Evolutionary conservation across 2,888 invertebrate genomes (phyloP), one percentile per base, ranked within the genome.

Genomic region (Cephalotes varians): DNA sequence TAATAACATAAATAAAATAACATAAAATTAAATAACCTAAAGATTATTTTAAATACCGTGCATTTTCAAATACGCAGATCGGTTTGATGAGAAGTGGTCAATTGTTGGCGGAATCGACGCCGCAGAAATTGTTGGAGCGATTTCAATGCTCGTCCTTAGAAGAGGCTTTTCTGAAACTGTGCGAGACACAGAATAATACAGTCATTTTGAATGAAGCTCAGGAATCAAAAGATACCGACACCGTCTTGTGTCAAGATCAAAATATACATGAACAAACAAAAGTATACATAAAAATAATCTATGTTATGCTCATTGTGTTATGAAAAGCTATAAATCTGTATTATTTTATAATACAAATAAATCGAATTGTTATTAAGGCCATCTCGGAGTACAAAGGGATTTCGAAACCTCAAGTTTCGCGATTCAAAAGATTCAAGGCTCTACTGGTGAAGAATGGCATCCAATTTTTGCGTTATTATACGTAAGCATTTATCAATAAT

Each of bases 71-170:
- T 47, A 18, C 44, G 12, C 93, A 98, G 98, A 98, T 99, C 93
- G 99, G 99, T 56, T 95, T 99, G 71, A 97, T 99, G 96, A 96
- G 99, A 85, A 97, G 97, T 90, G 99, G 99, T 0, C 96, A 96
- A 82, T 95, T 99, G 31, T 93, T 99, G 81, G 98, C 98, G 0
- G 98, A 99, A 95, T 97, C 98, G 87, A 96, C 97, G 0, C 99
- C 99, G 0, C 95, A 95, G 12, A 96, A 96, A 85, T 96, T 99
- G 18, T 95, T 98, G 89, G 94, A 95, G 3, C 95, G 95, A 87
- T 97, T 97, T 92, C 96, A 97, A 88, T 97, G 97, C 69, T 95
- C 96, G 60, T 97, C 97, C 0, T 95, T 99, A 44, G 99, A 99
- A 93, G 98, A 98, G 54, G 98, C 98, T 0, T 99, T 99, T 93